Evolutionary conservation across 2,797 vertebrate species (phyloP), one percentile per base, ranked within the genome.

Genomic region (Psittacula derbiana): DNA sequence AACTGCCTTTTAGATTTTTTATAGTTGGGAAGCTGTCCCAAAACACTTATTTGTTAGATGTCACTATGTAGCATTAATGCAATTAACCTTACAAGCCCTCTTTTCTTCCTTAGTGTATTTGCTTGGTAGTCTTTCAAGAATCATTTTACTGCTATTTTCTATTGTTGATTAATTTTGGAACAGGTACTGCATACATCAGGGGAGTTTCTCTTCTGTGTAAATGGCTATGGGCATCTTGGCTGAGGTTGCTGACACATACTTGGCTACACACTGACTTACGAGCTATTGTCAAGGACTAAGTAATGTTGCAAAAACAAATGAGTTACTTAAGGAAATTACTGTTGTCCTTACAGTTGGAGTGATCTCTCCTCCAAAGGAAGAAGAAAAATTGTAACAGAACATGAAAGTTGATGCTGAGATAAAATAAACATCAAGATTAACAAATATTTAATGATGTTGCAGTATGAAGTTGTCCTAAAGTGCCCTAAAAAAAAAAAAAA

Each of bases 131-230:
- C n/a, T 88, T 94, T 91, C 72, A 93, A 81, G 53, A 72, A 84
- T 87, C 74, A 66, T 40, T 94, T 86, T 88, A 40, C 36, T 92
- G 38, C 80, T 88, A 6, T 91, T 92, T 96, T 88, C 60, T 91
- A 73, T 46, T 84, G 79, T 14, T 92, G 91, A 69, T 65, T 92
- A 80, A 81, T 90, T 96, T 92, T 92, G 91, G 89, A 83, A 55
- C 50, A 69, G 75, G 24, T 78, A 74, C 36, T 89, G 49, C 72
- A 38, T 94, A 18, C n/a, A 75, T 76, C 75, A 72, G n/a, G 55
- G 73, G 85, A 75, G 27, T 86, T 94, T 95, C 43, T 92, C 46
- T 65, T 66, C 76, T 70, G 25, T 86, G 46, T 73, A 76, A 90
- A 79, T 75, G 66, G 23, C 80, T 92, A 2, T 79, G 50, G 92